Evolutionary conservation across 1,140 invertebrate genomes (phyloP).

Genomic region (Brachionus manjavacas): DNA sequence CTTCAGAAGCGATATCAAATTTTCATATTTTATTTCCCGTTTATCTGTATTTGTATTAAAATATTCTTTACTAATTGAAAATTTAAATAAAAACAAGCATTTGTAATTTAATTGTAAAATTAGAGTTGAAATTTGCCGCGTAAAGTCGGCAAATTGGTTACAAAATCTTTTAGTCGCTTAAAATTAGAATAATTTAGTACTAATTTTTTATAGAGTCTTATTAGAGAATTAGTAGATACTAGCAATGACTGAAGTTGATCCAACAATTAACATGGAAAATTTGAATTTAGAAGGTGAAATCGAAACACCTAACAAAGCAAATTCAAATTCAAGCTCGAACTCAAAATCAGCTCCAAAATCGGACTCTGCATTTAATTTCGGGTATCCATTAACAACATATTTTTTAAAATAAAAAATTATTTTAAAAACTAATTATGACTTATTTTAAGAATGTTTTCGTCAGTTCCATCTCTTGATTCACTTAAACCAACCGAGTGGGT

Average conservation of each 20-base stretch:
- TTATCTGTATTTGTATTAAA: neutral
- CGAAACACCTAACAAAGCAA: neutral
- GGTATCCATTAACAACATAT: conserved; percentile 15
- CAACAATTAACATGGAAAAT: conserved; percentile 26
- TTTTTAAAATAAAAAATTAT: neutral
- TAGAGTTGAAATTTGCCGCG: neutral
- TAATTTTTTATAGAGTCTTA: neutral
- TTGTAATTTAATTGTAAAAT: neutral
- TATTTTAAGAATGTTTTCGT: conserved; percentile 4
- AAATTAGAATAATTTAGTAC: neutral
- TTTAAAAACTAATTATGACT: neutral
- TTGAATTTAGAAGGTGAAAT: conserved; percentile 32
- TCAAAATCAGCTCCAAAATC: neutral
- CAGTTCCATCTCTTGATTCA: neutral
- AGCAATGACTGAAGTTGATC: neutral
- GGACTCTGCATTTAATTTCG: conserved; percentile 8
- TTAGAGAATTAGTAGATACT: neutral
- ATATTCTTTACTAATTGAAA: conserved; percentile 3
- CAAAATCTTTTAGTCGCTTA: neutral
- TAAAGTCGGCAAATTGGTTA: neutral
- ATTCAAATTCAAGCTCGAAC: neutral
- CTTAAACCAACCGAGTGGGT: conserved; percentile 37
- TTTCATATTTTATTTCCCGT: neutral
- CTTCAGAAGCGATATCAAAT: neutral
- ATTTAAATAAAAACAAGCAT: neutral